phyloP scores from a whole-genome alignment of 2,888 invertebrate genomes.

The Xylota sylvarum region DNA sequence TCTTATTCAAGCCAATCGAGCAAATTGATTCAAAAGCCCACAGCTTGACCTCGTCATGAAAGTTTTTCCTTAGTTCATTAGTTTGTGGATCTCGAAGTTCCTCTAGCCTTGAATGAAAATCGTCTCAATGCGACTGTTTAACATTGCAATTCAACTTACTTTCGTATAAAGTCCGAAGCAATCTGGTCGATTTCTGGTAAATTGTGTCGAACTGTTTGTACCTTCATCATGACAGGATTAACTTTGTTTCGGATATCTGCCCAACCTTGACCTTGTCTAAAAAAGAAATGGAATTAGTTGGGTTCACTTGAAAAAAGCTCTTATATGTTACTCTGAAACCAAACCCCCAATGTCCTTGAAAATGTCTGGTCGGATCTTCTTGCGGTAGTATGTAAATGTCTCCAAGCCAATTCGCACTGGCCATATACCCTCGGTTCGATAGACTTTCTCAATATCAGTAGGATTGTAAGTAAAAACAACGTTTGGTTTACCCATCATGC shows the following conservation, averaged over 20 bases:
- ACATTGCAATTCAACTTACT: slow-evolving; percentile 73
- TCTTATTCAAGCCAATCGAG: slow-evolving; percentile 83
- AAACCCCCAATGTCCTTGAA: slow-evolving; percentile 82
- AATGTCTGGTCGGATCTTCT: slow-evolving; percentile 82
- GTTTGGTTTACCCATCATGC: slow-evolving; percentile 82
- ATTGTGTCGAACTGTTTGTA: slow-evolving; percentile 80
- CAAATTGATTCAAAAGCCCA: slow-evolving; percentile 87
- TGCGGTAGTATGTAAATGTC: slow-evolving; percentile 84
- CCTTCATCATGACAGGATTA: slow-evolving; percentile 82
- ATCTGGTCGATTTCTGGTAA: slow-evolving; percentile 81
- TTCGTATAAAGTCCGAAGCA: slow-evolving; percentile 80
- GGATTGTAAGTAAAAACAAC: slow-evolving; percentile 86
- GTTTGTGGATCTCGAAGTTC: slow-evolving; percentile 78
- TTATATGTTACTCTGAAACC: slow-evolving; percentile 80
- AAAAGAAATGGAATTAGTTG: slow-evolving; percentile 61
- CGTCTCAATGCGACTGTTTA: background rate
- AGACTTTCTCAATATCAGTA: slow-evolving; percentile 85
- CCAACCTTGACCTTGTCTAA: slow-evolving; percentile 89
- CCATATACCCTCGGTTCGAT: slow-evolving; percentile 85
- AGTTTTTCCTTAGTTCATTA: slow-evolving; percentile 81
- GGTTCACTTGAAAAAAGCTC: background rate
- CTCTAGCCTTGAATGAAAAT: slow-evolving; percentile 78
- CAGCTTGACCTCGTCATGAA: slow-evolving; percentile 86
- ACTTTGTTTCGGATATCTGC: slow-evolving; percentile 88
- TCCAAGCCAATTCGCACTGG: slow-evolving; percentile 85